Base-by-base conservation (phyloP, 2,113 vertebrate species). In the Grallaria varia region DNA sequence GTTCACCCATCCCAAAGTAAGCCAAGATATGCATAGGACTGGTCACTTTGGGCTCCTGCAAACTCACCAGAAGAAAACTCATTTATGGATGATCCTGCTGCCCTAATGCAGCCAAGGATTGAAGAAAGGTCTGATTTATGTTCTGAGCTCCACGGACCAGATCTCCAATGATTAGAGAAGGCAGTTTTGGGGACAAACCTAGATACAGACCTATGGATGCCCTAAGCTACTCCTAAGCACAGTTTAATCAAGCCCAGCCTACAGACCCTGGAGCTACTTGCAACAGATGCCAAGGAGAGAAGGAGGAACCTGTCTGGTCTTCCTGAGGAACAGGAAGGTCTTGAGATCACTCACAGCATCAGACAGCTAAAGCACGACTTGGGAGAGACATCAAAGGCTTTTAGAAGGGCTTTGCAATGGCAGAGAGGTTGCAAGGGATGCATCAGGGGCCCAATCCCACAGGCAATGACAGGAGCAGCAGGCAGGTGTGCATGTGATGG, bases 21-120 rank as follows among this genome's bases (percentile, higher is more conserved):
- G 5, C 50, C 25, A 15, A 59, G 9, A 31, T 18, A 74, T 0
- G 0, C 18, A 27, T 0, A 53, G 35, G 12, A 73, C 30, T 15
- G 44, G 16, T 9, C 67, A 14, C 24, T 81, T 4, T 7, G 12
- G 53, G 55, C 24, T 80, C 31, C 45, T 77, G 45, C 31, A 77
- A 69, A 69, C 37, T 81, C 55, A 37, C 10, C 3, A 5, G 15
- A 10, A 30, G 8, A 75, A 39, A 45, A 27, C 27, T 89, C 25
- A 6, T 50, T 39, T 30, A 9, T 30, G 22, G 22, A 5, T 49
- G 22, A 63, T 40, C 4, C 1, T 22, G 5, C 7, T 64, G 40
- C 35, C 12, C 37, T 14, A 16, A 47, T 10, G 40, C 9, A 49
- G 8, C 40, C 28, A 47, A 19, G 22, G 23, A 47, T 3, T 63